Evolutionary conservation across 64 coral and sea anemone species (phyloP).

Genomic region (Anthopleura sola): DNA sequence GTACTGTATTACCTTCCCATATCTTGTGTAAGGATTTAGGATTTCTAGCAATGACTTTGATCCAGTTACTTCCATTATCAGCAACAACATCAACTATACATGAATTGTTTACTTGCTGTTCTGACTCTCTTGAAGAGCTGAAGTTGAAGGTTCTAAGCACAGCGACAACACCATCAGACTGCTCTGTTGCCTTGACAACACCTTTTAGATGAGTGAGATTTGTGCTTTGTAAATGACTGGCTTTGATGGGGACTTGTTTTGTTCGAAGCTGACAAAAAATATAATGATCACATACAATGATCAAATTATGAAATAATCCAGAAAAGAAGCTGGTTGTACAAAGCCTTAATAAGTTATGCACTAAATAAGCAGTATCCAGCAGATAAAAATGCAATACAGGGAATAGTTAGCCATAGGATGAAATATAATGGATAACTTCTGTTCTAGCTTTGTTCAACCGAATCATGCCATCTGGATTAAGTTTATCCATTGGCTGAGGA

Average conservation of each 20-base stretch:
- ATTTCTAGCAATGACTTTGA: slow-evolving; percentile 71
- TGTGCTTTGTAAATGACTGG: slow-evolving; percentile 38
- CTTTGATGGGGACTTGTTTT: background rate
- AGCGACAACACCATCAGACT: slow-evolving; percentile 23
- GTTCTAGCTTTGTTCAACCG: too few species aligned
- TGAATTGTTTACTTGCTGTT: background rate
- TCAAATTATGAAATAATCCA: background rate
- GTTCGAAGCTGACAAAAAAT: background rate
- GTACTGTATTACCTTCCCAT: slow-evolving; percentile 56
- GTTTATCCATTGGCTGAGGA: too few species aligned
- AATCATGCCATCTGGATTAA: too few species aligned
- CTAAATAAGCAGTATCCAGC: too few species aligned
- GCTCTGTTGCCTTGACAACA: slow-evolving; percentile 34
- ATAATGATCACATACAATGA: too few species aligned
- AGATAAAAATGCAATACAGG: too few species aligned
- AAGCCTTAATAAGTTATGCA: too few species aligned
- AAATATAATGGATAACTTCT: too few species aligned
- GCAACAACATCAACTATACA: slow-evolving; percentile 48
- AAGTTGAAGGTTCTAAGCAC: slow-evolving; percentile 24
- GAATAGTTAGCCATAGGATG: too few species aligned
- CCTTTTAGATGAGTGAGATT: slow-evolving; percentile 46
- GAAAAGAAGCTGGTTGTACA: too few species aligned
- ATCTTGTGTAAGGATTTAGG: slow-evolving; percentile 36
- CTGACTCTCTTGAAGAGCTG: background rate
- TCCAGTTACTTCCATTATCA: slow-evolving; percentile 30